A percentile compares a stretch with the other conserved stretches of the same genome.
phyloP scores from a whole-genome alignment of 2,797 vertebrate species.

The Syncerus caffer region DNA sequence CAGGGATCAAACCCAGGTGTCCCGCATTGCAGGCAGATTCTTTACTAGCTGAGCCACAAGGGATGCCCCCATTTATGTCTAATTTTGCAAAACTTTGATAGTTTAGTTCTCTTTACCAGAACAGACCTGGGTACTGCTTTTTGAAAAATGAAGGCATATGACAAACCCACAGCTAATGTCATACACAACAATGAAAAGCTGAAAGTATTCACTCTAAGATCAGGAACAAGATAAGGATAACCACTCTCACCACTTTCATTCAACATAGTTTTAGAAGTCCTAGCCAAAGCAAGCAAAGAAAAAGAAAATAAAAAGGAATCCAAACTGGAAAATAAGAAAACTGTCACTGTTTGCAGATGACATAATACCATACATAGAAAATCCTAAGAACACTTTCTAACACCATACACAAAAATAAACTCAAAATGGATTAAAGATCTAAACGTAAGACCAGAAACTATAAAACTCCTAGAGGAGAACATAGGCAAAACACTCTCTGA shows the following conservation, averaged over 20 bases:
- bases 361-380: not conserved
- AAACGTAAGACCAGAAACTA: too few relatives aligned
- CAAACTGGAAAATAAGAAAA: not conserved
- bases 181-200: not conserved
- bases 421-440: too few relatives aligned
- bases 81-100: not conserved
- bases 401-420: too few relatives aligned
- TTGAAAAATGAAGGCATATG: not conserved
- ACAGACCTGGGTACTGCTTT: not conserved
- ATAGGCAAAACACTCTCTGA: too few relatives aligned
- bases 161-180: not conserved
- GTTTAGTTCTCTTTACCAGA: not conserved
- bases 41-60: not conserved
- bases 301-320: not conserved
- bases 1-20: not conserved
- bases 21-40: not conserved
- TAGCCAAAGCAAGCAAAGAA: not conserved
- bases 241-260: not conserved
- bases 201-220: not conserved
- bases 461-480: too few relatives aligned
- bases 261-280: not conserved
- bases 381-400: too few relatives aligned
- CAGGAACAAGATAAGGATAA: not conserved
- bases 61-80: not conserved
- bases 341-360: not conserved